Base-by-base conservation (phyloP, 2,797 vertebrate genomes). In the Sebastes hopkinsi region DNA sequence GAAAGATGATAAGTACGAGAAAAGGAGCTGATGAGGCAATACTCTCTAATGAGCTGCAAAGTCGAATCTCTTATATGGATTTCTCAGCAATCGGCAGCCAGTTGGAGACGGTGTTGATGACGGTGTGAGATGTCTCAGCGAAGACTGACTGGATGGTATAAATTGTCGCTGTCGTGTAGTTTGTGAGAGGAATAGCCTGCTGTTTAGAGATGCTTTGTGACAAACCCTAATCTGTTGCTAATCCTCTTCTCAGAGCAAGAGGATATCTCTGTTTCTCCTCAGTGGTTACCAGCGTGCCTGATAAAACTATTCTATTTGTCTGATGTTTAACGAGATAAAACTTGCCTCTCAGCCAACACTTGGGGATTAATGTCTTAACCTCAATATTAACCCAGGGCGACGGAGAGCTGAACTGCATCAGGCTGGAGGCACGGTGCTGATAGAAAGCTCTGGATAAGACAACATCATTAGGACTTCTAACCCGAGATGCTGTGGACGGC, bases 1-100 rank as follows among this genome's bases (percentile, higher is more conserved):
- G 85, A 77, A 80, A 79, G 85, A 94, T 90, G 89, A 89, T 84
- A 87, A 89, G 90, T 86, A 72, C 14, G 34, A 84, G 73, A 71
- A 90, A 95, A 94, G 36, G 22, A 89, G 94, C 94, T 94, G 93
- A 95, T 88, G 87, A 90, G 80, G 89, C 93, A 90, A 87, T 87
- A 89, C 67, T 77, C 75, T 64, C 80, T 88, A 90, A 94, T 88
- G 87, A 92, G 85, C 77, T 90, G 87, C 81, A 77, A 90, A 85
- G 82, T n/a, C 36, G 20, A 82, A 81, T 84, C 72, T 81, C 85
- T 90, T 80, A 59, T 65, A 90, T 88, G 77, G 81, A 92, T 92
- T 90, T 89, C 67, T 83, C 78, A 73, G 79, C 81, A 69, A 83
- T 84, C 61, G 72, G 67, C 74, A 60, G 83, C 72, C 80, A 72